phyloP scores from a whole-genome alignment of 2,113 vertebrate species.

The Corythornis madagascariensis region DNA sequence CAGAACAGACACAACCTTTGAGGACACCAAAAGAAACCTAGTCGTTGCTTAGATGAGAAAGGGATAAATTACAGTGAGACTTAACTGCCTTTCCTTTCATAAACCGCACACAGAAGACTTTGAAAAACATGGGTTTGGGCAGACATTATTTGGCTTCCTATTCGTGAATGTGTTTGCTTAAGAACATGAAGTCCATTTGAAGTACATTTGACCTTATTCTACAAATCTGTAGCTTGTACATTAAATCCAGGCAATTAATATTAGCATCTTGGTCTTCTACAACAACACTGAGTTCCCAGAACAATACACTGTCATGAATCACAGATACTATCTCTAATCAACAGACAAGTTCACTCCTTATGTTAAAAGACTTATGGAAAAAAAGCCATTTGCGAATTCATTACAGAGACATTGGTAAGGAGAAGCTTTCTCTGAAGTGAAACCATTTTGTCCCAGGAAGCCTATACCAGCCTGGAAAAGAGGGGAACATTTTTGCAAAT shows the following conservation, averaged over 20 bases:
- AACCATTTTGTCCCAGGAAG: constrained; percentile 61
- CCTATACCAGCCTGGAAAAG: constrained; percentile 12
- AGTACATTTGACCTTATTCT: constrained; percentile 17
- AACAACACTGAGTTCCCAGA: constrained; percentile 45
- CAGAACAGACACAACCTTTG: not conserved
- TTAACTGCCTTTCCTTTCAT: not conserved
- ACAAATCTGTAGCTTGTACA: not conserved
- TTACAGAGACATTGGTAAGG: constrained; percentile 59
- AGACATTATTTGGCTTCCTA: not conserved
- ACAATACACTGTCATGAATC: constrained; percentile 53
- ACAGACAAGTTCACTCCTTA: constrained; percentile 54
- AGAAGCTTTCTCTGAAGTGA: constrained; percentile 44
- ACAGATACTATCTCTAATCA: constrained; percentile 56
- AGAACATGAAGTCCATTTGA: constrained; percentile 37
- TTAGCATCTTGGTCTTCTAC: constrained; percentile 6
- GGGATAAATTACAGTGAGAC: not conserved
- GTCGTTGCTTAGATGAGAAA: not conserved
- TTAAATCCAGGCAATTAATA: constrained; percentile 21
- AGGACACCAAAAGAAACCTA: not conserved
- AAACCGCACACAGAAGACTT: not conserved
- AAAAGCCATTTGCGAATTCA: constrained; percentile 72
- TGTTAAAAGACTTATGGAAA: constrained; percentile 66
- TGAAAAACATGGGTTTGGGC: not conserved
- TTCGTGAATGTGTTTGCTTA: not conserved
- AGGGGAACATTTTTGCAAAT: not conserved